Evolutionary conservation across 2,113 vertebrate genomes (phyloP), one percentile per base, ranked within the genome.

Genomic region (Pygathrix nemaeus): DNA sequence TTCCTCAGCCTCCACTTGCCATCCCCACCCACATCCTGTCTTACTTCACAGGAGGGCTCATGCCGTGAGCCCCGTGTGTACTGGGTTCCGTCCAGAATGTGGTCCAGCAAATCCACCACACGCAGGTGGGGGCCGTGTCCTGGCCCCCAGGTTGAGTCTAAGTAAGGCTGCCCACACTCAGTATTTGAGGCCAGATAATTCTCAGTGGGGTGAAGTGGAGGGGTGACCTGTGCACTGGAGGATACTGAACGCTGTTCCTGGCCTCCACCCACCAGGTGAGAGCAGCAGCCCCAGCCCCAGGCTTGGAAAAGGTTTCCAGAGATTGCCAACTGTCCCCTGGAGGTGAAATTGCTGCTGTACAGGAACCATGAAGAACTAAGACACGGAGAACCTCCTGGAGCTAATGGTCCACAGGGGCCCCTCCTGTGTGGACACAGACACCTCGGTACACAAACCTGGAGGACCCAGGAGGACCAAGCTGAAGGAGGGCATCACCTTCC

Each of bases 31-130:
- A 35, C 1, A 0, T 20, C 61, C 72, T 0, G 3, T 57, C 75
- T 72, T 59, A 0, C 1, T 45, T 50, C 68, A 32, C 40, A 43
- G 6, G 17, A 81, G n/a, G 8, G 66, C 35, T 57, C 23, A 0
- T 7, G 12, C 13, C 7, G 30, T 27, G 40, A 30, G 13, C 6
- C 78, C 40, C 66, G 6, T 4, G 50, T 59, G n/a, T 21, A 78
- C 27, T 23, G 40, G 91, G 38, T 2, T n/a, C 43, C 0, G 0
- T 84, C 73, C 17, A 23, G 16, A 21, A 85, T n/a, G 45, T 4
- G 10, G 27, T 6, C 9, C 16, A 0, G 1, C 1, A 0, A 11
- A 25, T 61, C 73, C 38, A 10, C 30, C 30, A 13, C 2, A 23
- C 11, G 10, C 9, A 7, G 45, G 59, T 18, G 0, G 1, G 5